phyloP scores from a whole-genome alignment of 2,888 invertebrate genomes.

The Eupithecia insigniata region DNA sequence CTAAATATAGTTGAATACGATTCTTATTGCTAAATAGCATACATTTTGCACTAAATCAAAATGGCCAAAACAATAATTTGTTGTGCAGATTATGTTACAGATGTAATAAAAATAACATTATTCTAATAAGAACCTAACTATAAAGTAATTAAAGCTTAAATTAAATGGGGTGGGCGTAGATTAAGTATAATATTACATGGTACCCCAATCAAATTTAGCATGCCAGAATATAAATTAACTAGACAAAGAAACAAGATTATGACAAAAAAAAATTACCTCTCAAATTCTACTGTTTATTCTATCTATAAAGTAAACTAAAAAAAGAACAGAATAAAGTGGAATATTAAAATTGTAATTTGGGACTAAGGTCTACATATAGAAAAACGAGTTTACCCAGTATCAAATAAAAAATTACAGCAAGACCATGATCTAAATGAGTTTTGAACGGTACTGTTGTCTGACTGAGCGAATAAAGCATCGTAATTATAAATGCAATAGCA shows the following conservation, averaged over 20 bases:
- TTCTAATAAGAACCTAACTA: conserved; percentile 6
- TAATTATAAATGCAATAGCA: neutral
- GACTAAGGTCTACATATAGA: neutral
- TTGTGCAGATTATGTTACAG: conserved; percentile 24
- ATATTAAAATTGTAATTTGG: neutral
- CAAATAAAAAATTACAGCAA: neutral
- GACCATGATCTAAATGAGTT: neutral
- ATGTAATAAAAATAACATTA: neutral
- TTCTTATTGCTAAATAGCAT: conserved; percentile 17
- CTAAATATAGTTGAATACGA: conserved; percentile 3
- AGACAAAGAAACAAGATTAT: neutral
- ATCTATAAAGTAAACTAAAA: conserved; percentile 12
- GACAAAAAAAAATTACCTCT: conserved; percentile 5
- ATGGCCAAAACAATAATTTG: conserved; percentile 17
- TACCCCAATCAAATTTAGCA: conserved; percentile 19
- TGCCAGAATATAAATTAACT: conserved; percentile 19
- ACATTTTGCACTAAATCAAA: conserved; percentile 12
- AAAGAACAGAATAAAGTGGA: conserved; percentile 2
- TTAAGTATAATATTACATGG: neutral
- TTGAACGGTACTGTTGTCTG: neutral
- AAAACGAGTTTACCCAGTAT: neutral
- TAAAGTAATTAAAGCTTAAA: neutral
- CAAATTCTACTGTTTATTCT: neutral
- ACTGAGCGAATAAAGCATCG: neutral
- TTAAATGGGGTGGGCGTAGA: conserved; percentile 9